These are phyloP conservation scores for Brassicogethes aeneus DNA, from an alignment of 2,888 invertebrate species.

Conservation along the genomic window DNA sequence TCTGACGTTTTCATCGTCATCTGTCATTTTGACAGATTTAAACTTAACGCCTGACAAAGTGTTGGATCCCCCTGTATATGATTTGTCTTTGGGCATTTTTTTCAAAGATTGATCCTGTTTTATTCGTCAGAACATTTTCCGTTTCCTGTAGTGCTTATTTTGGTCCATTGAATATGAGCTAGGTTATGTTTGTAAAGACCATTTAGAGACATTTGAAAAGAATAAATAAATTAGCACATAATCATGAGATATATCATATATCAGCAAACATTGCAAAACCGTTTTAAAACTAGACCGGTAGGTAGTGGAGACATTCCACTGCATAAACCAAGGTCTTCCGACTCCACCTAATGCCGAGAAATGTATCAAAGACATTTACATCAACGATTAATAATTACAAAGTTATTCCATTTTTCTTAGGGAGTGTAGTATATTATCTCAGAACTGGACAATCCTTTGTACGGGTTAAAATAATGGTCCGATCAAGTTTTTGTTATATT, in stretches of 20 bases:
- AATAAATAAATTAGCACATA: background rate
- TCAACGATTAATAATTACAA: slow-evolving; percentile 14
- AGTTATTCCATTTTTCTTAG: slow-evolving; percentile 13
- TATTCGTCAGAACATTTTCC: no score
- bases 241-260: background rate
- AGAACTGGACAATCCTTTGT: background rate
- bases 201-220: background rate
- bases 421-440: background rate
- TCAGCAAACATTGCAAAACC: background rate
- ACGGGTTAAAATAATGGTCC: background rate
- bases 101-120: no score
- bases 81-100: no score
- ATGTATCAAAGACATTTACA: slow-evolving; percentile 9
- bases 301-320: slow-evolving; percentile 24
- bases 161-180: no score
- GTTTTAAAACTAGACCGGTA: slow-evolving; percentile 25
- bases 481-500: background rate
- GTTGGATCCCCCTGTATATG: no score
- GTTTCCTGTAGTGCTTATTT: no score
- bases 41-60: no score
- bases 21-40: no score
- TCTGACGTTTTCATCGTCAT: no score
- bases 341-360: slow-evolving; percentile 28
- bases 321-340: slow-evolving; percentile 29
- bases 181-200: no score